These are phyloP conservation scores for Sinhomidia bicolor DNA, from an alignment of 2,888 invertebrate species.

Conservation along the genomic window DNA sequence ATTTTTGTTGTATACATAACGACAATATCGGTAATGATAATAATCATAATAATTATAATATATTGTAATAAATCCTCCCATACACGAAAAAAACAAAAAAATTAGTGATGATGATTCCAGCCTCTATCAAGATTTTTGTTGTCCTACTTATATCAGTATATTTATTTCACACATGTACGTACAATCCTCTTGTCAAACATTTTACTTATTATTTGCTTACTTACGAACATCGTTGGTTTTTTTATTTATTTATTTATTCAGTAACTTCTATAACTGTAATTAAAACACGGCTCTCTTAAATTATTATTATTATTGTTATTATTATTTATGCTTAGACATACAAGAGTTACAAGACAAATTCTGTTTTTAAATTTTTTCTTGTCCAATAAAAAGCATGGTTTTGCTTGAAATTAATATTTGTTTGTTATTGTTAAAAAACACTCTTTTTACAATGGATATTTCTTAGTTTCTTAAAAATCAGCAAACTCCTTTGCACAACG, in stretches of 20 bases:
- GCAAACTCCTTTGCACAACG: slow-evolving; percentile 99
- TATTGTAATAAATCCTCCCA: background rate
- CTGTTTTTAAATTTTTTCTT: background rate
- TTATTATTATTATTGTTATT: background rate
- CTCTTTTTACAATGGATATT: slow-evolving; percentile 26
- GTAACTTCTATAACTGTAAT: background rate
- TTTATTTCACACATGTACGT: background rate
- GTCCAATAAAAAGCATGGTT: slow-evolving; percentile 27
- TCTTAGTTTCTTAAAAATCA: slow-evolving; percentile 87
- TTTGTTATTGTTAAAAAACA: slow-evolving; percentile 33
- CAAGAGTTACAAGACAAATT: slow-evolving; percentile 18
- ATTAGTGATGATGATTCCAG: slow-evolving; percentile 27
- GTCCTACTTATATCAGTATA: background rate
- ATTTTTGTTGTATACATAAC: background rate
- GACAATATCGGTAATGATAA: background rate
- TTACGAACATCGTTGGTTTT: background rate
- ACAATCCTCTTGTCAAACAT: background rate
- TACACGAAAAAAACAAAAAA: background rate
- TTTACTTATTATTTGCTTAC: background rate
- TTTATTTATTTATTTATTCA: background rate
- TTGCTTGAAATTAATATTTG: slow-evolving; percentile 24
- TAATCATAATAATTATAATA: background rate
- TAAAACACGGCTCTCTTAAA: slow-evolving; percentile 9
- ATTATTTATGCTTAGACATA: background rate
- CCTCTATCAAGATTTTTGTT: slow-evolving; percentile 31